Conservation (phyloP, 1,140 invertebrate species). For the Steinernema khuongi region DNA sequence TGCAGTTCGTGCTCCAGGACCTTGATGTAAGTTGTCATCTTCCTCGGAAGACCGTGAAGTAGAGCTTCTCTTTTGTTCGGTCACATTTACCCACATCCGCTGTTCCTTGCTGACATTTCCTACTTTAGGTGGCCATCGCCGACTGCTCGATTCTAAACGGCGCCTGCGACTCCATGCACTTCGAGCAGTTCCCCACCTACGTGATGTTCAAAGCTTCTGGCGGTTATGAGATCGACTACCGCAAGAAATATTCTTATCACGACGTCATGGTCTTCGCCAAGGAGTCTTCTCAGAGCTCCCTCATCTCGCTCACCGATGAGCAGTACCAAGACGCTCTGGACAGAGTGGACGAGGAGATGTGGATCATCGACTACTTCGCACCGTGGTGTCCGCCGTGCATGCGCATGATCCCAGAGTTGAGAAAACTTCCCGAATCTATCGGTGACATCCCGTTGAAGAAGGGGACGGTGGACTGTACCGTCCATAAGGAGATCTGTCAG, state of each 20-base stretch:
- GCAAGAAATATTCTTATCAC: constrained; percentile 49
- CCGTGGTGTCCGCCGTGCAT: constrained; percentile 80
- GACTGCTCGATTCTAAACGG: constrained; percentile 65
- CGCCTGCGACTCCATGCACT: constrained; percentile 63
- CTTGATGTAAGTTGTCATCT: constrained; percentile 63
- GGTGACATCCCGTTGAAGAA: constrained; percentile 62
- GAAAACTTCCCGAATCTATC: constrained; percentile 66
- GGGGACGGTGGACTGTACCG: constrained; percentile 66
- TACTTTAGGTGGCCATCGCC: constrained; percentile 54
- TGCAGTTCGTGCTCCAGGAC: constrained; percentile 65
- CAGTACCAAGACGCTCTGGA: constrained; percentile 58
- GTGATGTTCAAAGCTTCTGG: constrained; percentile 69
- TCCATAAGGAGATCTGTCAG: constrained; percentile 61
- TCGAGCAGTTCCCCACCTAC: constrained; percentile 68
- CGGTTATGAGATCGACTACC: constrained; percentile 71
- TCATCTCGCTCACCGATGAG: constrained; percentile 66
- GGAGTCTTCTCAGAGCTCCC: not conserved
- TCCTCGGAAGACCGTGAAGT: not conserved
- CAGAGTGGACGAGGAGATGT: constrained; percentile 62
- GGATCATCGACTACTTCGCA: constrained; percentile 76
- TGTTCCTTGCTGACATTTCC: too few relatives aligned
- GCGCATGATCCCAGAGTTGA: constrained; percentile 69
- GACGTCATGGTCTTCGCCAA: not conserved
- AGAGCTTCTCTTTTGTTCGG: too few relatives aligned
- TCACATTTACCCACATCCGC: too few relatives aligned